Base-by-base conservation (phyloP, 2,797 vertebrate genomes). In the Pristis pectinata region DNA sequence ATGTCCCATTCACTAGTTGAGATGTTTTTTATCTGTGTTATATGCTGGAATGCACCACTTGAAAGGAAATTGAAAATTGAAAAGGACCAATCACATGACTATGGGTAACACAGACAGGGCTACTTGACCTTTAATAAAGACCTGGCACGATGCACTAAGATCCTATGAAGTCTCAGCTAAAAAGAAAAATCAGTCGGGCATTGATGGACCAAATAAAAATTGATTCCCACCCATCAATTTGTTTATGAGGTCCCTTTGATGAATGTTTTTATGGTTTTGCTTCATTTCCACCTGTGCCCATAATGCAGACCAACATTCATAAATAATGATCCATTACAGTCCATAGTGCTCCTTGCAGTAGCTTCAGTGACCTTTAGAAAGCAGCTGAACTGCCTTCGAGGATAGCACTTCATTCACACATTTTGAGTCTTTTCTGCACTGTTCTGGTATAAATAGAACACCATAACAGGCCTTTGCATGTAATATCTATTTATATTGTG, bases 361-460 rank as follows among this genome's bases (percentile, higher is more conserved):
- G 56, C 87, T 61, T 91, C n/a, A 61, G 85, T 61, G 70, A 72
- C 70, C 70, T 72, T 67, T 67, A 72, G 27, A 74, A 93, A 93
- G 67, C 67, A 74, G 37, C 67, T 74, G 92, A 93, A 49, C 41
- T 27, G 67, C 37, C 27, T 49, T 53, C 17, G 24, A 93, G 59
- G 83, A 37, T 11, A 64, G 24, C 87, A 41, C n/a, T 91, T 89
- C 53, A 93, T 67, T 93, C 67, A 93, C 64, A 44, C 44, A 24
- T 49, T 91, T 93, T 93, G 67, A 93, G 22, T 44, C 89, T 93
- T 93, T 92, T 74, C 92, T 93, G 67, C 92, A 74, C 67, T 41
- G 19, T 41, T 91, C 87, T 22, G 59, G n/a, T 91, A 67, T 91
- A 91, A 67, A 91, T 64, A 91, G 59, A 64, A 41, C 9, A 49